Base-by-base conservation (phyloP, 2,888 invertebrate genomes). In the Ernsta delagoae region DNA sequence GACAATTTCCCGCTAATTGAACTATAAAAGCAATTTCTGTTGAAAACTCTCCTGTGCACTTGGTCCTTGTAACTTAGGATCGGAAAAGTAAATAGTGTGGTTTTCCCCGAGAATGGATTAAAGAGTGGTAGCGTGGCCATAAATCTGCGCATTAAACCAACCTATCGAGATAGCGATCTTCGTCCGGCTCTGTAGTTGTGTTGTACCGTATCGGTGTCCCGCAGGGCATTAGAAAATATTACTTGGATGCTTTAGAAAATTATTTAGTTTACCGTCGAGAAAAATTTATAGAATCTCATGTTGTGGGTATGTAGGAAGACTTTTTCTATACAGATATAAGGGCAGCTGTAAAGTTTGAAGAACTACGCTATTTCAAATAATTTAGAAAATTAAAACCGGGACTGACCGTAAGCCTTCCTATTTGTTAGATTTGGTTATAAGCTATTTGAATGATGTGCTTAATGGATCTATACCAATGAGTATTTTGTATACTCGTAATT, bases 71-170 rank as follows among this genome's bases (percentile, higher is more conserved):
- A 54, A 34, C 34, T 45, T n/a, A 41, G 48, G 48, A 48, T 45
- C 39, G 34, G 60, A 57, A 62, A 68, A 56, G 56, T 69, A 68
- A 68, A 57, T 45, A 50, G 63, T 57, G 50, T 63, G 59, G 63
- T 85, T 89, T 89, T 89, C 87, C 84, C 79, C 79, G 74, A 71
- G 79, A 83, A 82, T 78, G 83, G 84, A 89, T 87, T 89, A 87
- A 89, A 88, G 83, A 81, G 81, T 83, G 82, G 87, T 83, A 84
- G 88, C 84, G 74, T 76, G 77, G 79, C 89, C 82, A 90, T 92
- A 90, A 91, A 90, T 90, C 88, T 86, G 79, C 82, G 85, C 89
- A 89, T 89, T 89, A 86, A 89, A 87, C 89, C 83, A 85, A 89
- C 90, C 87, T 83, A 89, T 89, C 88, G 82, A 71, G 90, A 91